A percentile compares a stretch with the other conserved stretches of the same genome.
phyloP scores from a whole-genome alignment of 1,140 invertebrate genomes.

The Liolophura sinensis region DNA sequence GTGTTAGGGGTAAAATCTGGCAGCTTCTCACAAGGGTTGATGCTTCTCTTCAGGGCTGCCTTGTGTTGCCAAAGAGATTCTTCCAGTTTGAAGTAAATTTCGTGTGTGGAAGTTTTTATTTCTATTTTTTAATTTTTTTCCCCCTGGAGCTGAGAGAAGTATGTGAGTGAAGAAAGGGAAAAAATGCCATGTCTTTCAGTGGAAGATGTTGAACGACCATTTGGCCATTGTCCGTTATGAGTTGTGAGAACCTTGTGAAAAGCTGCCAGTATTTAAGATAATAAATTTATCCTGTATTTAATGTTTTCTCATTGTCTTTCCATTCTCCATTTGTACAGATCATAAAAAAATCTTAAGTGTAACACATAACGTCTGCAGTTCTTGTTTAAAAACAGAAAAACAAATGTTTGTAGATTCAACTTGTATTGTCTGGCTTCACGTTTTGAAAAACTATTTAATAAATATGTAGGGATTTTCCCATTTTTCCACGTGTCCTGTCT shows the following conservation, averaged over 20 bases:
- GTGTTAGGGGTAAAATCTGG: too few species aligned
- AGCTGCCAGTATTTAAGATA: neutral
- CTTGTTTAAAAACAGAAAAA: neutral
- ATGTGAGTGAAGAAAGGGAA: too few species aligned
- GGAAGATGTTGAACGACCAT: too few species aligned
- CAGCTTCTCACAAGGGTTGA: too few species aligned
- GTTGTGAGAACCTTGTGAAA: neutral
- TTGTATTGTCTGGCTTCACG: neutral
- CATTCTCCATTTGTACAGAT: neutral
- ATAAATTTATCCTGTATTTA: neutral
- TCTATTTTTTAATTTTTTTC: too few species aligned
- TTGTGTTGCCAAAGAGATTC: too few species aligned
- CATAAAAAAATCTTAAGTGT: slow-evolving; percentile 4
- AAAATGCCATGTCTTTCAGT: too few species aligned
- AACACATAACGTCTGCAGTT: neutral
- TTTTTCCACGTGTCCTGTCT: neutral
- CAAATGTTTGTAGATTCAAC: neutral
- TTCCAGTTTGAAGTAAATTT: too few species aligned
- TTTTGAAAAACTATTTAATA: neutral
- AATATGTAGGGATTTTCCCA: neutral
- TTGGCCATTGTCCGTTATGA: neutral
- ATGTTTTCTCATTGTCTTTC: neutral
- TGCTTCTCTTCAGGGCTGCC: too few species aligned
- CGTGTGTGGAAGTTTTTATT: too few species aligned
- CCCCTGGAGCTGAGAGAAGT: too few species aligned